phyloP scores from a whole-genome alignment of 2,888 invertebrate species.

The Teinopalpus imperialis region DNA sequence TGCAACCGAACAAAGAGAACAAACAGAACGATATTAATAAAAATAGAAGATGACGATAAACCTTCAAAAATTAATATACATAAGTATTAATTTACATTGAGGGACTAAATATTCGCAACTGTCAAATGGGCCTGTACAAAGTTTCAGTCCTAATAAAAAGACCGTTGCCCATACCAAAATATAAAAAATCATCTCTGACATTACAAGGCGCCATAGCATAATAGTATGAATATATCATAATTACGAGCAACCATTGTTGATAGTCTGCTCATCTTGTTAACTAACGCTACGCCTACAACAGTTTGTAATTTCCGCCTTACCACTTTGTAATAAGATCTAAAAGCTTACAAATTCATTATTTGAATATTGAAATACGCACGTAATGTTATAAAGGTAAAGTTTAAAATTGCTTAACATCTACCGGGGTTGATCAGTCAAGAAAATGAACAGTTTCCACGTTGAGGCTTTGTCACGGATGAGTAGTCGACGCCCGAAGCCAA shows the following conservation, averaged over 20 bases:
- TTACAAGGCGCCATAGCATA: conserved; percentile 16
- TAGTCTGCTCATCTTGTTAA: conserved; percentile 23
- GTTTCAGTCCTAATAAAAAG: no score
- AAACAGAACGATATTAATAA: no score
- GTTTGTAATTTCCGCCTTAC: conserved; percentile 14
- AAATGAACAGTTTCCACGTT: conserved; percentile 15
- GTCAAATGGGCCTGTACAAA: conserved; percentile 18
- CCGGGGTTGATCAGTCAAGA: conserved; percentile 3
- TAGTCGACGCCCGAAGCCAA: conserved; percentile 14
- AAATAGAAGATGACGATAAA: no score
- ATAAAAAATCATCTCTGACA: conserved; percentile 17
- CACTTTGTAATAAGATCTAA: conserved; percentile 6
- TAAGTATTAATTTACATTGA: no score
- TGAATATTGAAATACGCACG: neutral
- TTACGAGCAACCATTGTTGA: conserved; percentile 24
- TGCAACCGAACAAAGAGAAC: no score
- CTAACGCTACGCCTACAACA: neutral
- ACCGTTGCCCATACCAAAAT: no score
- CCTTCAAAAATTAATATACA: no score
- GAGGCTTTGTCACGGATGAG: conserved; percentile 15
- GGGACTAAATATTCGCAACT: conserved; percentile 25
- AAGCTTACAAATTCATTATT: neutral
- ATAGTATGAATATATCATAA: conserved; percentile 26
- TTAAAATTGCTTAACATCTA: conserved; percentile 1
- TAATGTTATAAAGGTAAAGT: conserved; percentile 5